Base-by-base conservation (phyloP, 2,113 vertebrate genomes). In the Oenanthe oenanthe region DNA sequence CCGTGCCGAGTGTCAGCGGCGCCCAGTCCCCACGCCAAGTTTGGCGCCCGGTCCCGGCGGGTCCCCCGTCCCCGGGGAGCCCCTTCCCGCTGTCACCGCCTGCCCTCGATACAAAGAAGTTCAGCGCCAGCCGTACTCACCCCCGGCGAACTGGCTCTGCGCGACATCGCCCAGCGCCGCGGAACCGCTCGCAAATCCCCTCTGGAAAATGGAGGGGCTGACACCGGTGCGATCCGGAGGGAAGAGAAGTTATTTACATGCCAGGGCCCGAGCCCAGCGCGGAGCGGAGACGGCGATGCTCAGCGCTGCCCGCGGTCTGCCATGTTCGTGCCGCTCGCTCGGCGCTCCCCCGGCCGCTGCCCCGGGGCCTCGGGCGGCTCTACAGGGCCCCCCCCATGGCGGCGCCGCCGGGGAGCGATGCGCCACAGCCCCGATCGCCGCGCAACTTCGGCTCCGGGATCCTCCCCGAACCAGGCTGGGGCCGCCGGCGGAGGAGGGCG, bases 91-190 rank as follows among this genome's bases (percentile, higher is more conserved):
- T 95, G 96, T 95, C 95, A 93, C 75, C 48, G 72, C 73, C 75
- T 42, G 79, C 88, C 91, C 95, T 85, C 32, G 9, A 91, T 94
- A 96, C 95, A 95, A 96, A 95, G 96, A 96, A 97, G 96, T 96
- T 94, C 56, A 84, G 36, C 72, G 61, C 31, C 75, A 58, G 88
- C 6, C 56, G 87, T 84, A 97, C 96, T 97, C 93, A 97, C 96
- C 96, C 43, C 86, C 92, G 80, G 87, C 79, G 90, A 95, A 86
- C 25, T 50, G 84, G 43, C 70, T 45, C 34, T 54, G 88, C 68
- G 63, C 91, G 73, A 67, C 96, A 96, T 96, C 82, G 83, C 85
- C 88, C 93, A 54, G 92, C 86, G 67, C 95, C 88, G 70, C 54
- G 56, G 75, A 83, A 80, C 82, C 65, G 22, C 88, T 97, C 92